Base-by-base conservation (phyloP, 2,888 invertebrate species). In the Vanessa cardui region DNA sequence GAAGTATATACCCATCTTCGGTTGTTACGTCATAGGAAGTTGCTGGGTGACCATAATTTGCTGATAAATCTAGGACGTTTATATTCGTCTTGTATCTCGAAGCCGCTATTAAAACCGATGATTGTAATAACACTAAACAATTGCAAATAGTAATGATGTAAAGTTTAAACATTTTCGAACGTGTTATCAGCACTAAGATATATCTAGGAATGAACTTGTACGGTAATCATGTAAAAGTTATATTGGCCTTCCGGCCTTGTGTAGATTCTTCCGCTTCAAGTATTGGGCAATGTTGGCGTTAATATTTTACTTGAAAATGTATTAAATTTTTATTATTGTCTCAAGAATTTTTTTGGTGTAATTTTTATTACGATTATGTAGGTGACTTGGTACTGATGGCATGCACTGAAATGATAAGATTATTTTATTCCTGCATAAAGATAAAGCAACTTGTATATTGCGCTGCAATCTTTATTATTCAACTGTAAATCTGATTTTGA, bases 1-100 rank as follows among this genome's bases (percentile, higher is more conserved):
- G 81, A 15, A 90, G 74, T 50, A 86, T 81, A 70, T 90, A 89
- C 61, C 86, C 89, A 62, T 90, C 90, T 58, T 85, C 82, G 1
- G 89, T 89, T 0, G 69, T 78, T 60, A 86, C 81, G 21, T 72
- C 73, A 71, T 89, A 85, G 6, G 62, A 26, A 16, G 59, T 20
- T 0, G 82, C 77, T 1, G 73, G 70, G 69, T 84, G 85, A 1
- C 81, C 80, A 60, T 88, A 85, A 66, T 89, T 88, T 1, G 74
- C 69, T 6, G 87, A 78, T 0, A 89, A 77, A 68, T 87, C 85
- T 6, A 85, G 83, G 71, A 90, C 89, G 74, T 85, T 86, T 47
- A 89, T 62, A 21, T 16, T 72, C 2, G 77, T 78, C 26, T 81
- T 80, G 71, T 83, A 79, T n/a, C 77, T 33, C 8, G 21, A 31